Percentiles rank a stretch among this genome's conserved stretches.
Conservation (phyloP, 2,797 vertebrate genomes). For the Sylvilagus floridanus region DNA sequence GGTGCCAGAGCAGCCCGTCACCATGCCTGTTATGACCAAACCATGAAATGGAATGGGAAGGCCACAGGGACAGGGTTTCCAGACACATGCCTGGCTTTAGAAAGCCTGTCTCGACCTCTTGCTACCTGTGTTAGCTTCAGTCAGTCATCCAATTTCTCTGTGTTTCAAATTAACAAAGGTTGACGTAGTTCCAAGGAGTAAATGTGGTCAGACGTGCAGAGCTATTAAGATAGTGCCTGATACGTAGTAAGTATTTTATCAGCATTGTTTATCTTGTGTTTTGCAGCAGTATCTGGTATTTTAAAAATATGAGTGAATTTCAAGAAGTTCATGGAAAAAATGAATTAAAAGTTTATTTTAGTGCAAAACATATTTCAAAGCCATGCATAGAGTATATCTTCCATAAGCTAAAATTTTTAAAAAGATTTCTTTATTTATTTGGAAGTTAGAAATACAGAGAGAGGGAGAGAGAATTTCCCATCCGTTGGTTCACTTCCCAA, state of each 20-base stretch:
- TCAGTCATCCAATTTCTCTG: conserved; percentile 54
- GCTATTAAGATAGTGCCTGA: conserved; percentile 24
- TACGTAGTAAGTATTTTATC: neutral
- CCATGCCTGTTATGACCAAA: neutral
- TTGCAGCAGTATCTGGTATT: neutral
- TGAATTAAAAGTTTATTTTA: too few relatives aligned
- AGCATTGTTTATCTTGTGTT: neutral
- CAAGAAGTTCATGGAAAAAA: too few relatives aligned
- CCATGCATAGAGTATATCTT: too few relatives aligned
- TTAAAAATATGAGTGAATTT: neutral
- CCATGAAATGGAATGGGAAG: neutral
- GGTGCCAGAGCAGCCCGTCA: neutral
- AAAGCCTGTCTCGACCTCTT: conserved; percentile 10
- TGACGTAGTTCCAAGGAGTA: neutral
- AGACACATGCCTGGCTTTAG: neutral
- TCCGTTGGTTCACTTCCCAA: too few relatives aligned
- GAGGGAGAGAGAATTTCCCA: too few relatives aligned
- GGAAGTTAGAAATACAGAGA: too few relatives aligned
- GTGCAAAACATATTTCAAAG: too few relatives aligned
- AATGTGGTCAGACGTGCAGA: neutral
- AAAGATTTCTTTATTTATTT: too few relatives aligned
- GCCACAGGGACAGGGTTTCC: neutral
- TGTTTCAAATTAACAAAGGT: rapidly evolving
- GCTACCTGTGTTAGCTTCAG: conserved; percentile 31
- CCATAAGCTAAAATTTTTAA: too few relatives aligned